These are phyloP conservation scores for Bellardia bayeri DNA, from an alignment of 2,888 invertebrate genomes.

Conservation along the genomic window DNA sequence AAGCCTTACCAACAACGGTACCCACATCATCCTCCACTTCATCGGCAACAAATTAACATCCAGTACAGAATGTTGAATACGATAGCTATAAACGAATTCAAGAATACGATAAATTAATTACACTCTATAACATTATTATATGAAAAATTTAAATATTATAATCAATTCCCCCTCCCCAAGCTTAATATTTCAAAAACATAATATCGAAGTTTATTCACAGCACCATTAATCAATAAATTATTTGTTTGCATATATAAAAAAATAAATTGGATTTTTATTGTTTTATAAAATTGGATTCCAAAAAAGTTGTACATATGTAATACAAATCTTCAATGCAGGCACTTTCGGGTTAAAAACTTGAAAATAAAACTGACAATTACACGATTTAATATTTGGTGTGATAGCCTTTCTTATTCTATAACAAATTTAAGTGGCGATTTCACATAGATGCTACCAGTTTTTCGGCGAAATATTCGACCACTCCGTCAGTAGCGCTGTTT, in stretches of 20 bases:
- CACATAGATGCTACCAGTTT: too few species aligned
- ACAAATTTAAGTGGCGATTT: too few species aligned
- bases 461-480: too few species aligned
- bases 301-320: too few species aligned
- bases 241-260: slow-evolving; percentile 61
- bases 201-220: slow-evolving; percentile 53
- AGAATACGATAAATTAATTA: slow-evolving; percentile 29
- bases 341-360: too few species aligned
- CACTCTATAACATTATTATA: slow-evolving; percentile 27
- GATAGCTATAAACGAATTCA: background rate
- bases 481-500: too few species aligned
- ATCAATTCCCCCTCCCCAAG: slow-evolving; percentile 4
- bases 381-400: too few species aligned
- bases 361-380: too few species aligned
- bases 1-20: slow-evolving; percentile 79
- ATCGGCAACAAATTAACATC: slow-evolving; percentile 49
- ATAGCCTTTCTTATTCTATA: too few species aligned
- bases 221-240: slow-evolving; percentile 72
- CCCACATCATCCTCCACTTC: slow-evolving; percentile 39
- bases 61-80: background rate
- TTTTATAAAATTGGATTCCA: too few species aligned
- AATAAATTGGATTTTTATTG: background rate
- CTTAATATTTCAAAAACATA: slow-evolving; percentile 44
- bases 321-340: too few species aligned
- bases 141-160: slow-evolving; percentile 25